These are phyloP conservation scores for Linnaemya vulpina DNA, from an alignment of 2,888 invertebrate species.

Conservation along the genomic window DNA sequence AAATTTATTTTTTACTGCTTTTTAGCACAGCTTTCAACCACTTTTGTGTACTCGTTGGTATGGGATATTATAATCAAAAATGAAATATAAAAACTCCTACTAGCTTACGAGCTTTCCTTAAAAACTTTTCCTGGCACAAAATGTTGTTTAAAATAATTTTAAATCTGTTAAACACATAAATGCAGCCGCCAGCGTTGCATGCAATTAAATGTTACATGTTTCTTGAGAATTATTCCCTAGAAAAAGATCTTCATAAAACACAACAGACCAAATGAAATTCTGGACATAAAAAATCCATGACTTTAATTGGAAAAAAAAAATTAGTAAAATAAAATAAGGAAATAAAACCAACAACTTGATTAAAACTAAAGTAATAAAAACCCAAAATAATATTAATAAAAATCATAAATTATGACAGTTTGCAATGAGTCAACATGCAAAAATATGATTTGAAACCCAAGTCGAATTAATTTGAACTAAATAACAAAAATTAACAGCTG, in stretches of 20 bases:
- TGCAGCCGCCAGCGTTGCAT: constrained; percentile 82
- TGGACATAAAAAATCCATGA: constrained; percentile 43
- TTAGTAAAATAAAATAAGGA: constrained; percentile 12
- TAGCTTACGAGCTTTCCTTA: neutral
- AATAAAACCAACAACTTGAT: constrained; percentile 24
- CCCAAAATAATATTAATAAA: neutral
- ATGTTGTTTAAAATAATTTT: neutral
- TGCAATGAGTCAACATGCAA: constrained; percentile 53
- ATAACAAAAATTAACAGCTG: constrained; percentile 55
- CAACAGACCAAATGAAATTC: constrained; percentile 62
- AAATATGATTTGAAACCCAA: constrained; percentile 58
- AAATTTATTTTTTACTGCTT: too few relatives aligned
- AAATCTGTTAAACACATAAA: constrained; percentile 76
- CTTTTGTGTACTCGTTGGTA: neutral
- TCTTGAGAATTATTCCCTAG: constrained; percentile 24
- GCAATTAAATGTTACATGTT: constrained; percentile 74
- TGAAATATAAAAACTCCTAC: neutral
- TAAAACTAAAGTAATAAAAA: constrained; percentile 5
- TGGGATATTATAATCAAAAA: neutral
- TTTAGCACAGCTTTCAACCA: too few relatives aligned
- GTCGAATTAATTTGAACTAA: constrained; percentile 44
- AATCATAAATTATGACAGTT: constrained; percentile 13
- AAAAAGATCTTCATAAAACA: neutral
- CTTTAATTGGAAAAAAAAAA: constrained; percentile 11
- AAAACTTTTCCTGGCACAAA: neutral